phyloP scores from a whole-genome alignment of 2,888 invertebrate species.

The Halictus ligatus region DNA sequence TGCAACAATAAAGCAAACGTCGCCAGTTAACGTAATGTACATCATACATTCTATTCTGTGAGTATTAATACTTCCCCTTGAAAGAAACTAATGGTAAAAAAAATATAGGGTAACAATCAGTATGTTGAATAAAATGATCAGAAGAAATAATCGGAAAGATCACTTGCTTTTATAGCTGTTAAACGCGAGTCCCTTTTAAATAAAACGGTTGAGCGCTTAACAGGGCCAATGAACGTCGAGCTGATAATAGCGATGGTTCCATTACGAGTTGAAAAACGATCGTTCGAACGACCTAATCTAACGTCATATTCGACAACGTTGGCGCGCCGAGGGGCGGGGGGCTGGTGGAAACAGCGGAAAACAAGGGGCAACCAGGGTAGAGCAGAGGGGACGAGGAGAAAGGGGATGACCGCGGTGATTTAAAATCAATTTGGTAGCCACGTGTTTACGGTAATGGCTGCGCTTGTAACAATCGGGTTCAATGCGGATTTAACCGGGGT shows the following conservation, averaged over 20 bases:
- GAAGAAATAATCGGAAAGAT: not conserved
- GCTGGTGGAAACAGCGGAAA: not conserved
- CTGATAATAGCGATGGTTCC: not conserved
- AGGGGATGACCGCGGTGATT: constrained; percentile 48
- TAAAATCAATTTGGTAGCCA: constrained; percentile 69
- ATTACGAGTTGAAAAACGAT: constrained; percentile 23
- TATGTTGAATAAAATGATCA: too few species aligned
- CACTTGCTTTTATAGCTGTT: not conserved
- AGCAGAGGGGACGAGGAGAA: not conserved
- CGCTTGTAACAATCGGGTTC: constrained; percentile 58
- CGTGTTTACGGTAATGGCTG: constrained; percentile 71
- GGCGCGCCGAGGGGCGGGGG: not conserved
- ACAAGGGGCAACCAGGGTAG: not conserved
- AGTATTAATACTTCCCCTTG: too few species aligned
- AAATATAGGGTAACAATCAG: too few species aligned
- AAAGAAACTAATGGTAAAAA: too few species aligned
- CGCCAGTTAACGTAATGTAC: not conserved
- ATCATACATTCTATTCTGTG: too few species aligned
- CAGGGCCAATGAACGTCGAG: not conserved
- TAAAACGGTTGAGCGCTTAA: not conserved
- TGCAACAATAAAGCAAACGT: constrained; percentile 39
- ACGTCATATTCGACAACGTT: constrained; percentile 34
- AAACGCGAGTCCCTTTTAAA: not conserved
- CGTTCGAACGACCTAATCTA: constrained; percentile 28
- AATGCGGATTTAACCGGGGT: constrained; percentile 64